phyloP scores from a whole-genome alignment of 2,113 vertebrate genomes.

The Solea senegalensis region DNA sequence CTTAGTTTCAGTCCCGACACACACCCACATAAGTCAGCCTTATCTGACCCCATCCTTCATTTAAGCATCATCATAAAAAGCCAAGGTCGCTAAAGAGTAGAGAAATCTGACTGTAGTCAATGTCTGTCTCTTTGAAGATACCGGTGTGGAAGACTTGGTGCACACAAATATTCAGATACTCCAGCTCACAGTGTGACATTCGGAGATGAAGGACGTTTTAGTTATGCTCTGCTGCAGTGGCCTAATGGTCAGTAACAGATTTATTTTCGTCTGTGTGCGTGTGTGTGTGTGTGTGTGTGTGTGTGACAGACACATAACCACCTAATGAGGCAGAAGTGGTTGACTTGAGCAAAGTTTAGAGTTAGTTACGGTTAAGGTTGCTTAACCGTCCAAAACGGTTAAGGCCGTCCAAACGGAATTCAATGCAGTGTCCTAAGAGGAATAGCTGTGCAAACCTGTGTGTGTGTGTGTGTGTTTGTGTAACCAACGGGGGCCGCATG shows the following conservation, averaged over 20 bases:
- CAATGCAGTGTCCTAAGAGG: too few species aligned
- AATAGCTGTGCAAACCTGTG: not conserved
- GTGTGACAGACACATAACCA: not conserved
- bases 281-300: conserved; percentile 3
- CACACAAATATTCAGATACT: conserved; percentile 31
- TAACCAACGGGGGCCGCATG: not conserved
- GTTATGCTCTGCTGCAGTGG: conserved; percentile 58
- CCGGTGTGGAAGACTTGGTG: conserved; percentile 1
- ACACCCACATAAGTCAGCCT: not conserved
- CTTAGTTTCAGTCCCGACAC: not conserved
- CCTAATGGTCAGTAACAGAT: conserved; percentile 70
- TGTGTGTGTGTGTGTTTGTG: not conserved
- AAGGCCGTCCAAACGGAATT: too few species aligned
- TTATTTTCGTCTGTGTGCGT: conserved; percentile 50
- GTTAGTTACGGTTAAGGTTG: too few species aligned
- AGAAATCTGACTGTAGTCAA: conserved; percentile 1
- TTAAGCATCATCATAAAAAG: conserved; percentile 25
- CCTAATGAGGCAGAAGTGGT: too few species aligned
- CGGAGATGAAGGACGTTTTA: conserved; percentile 66
- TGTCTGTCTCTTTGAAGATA: conserved; percentile 43
- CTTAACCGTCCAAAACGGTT: too few species aligned
- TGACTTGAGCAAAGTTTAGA: too few species aligned
- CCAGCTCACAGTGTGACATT: conserved; percentile 48
- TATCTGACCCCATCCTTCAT: not conserved
- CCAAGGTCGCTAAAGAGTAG: conserved; percentile 1